A percentile compares a stretch with the other conserved stretches of the same genome.
phyloP scores from a whole-genome alignment of 2,888 invertebrate species.

The Andrena camellia region DNA sequence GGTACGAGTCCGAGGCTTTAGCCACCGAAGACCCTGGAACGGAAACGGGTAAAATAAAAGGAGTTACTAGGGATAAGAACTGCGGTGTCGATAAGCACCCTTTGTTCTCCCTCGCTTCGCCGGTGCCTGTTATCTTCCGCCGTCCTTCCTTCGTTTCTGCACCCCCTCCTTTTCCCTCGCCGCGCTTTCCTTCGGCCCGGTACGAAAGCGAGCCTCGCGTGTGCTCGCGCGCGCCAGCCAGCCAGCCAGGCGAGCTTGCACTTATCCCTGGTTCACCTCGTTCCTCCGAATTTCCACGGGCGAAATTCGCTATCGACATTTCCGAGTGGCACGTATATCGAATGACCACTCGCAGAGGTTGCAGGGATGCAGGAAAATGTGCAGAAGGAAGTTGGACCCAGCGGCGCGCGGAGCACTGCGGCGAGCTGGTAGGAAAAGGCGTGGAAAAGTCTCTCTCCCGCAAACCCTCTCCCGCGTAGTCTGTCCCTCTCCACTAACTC shows the following conservation, averaged over 20 bases:
- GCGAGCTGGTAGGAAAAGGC: slow-evolving; percentile 13
- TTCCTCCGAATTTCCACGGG: slow-evolving; percentile 59
- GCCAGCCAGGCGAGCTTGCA: slow-evolving; percentile 17
- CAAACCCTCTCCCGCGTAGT: background rate
- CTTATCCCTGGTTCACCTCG: slow-evolving; percentile 45
- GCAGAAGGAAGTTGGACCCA: slow-evolving; percentile 20
- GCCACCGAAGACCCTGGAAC: slow-evolving; percentile 43
- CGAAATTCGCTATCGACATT: slow-evolving; percentile 78
- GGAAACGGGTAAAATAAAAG: slow-evolving; percentile 73
- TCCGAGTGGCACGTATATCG: slow-evolving; percentile 69
- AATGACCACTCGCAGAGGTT: slow-evolving; percentile 55
- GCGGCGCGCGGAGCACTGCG: background rate
- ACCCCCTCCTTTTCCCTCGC: slow-evolving; percentile 7
- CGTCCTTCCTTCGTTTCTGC: slow-evolving; percentile 63
- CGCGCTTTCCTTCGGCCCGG: slow-evolving; percentile 49
- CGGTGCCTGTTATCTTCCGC: slow-evolving; percentile 66
- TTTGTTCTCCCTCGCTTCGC: slow-evolving; percentile 76
- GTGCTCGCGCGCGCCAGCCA: slow-evolving; percentile 26
- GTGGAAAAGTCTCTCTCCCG: slow-evolving; percentile 6
- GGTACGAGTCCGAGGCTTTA: slow-evolving; percentile 60
- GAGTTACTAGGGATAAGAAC: slow-evolving; percentile 77
- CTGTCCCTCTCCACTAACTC: slow-evolving; percentile 31
- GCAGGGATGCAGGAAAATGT: slow-evolving; percentile 37
- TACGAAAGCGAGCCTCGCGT: slow-evolving; percentile 35
- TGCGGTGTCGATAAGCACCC: slow-evolving; percentile 81